Evolutionary conservation across 1,140 invertebrate species (phyloP).

Genomic region (Micrasema minimum): DNA sequence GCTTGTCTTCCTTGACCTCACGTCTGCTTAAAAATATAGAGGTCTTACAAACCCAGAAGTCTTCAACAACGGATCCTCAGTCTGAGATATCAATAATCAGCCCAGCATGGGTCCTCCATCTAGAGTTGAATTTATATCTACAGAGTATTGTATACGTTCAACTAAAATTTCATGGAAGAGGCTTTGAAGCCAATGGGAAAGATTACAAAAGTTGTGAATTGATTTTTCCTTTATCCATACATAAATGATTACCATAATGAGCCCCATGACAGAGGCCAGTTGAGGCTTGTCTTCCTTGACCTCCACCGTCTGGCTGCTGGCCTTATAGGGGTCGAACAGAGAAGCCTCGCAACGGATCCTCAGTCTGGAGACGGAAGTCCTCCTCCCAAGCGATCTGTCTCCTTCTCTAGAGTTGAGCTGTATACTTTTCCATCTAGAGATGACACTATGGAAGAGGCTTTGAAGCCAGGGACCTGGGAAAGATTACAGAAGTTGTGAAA

Average conservation of each 20-base stretch:
- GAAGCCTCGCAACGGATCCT: conserved; percentile 64
- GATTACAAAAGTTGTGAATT: background rate
- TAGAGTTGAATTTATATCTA: too few species aligned
- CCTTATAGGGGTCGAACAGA: conserved; percentile 65
- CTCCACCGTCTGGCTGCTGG: conserved; percentile 62
- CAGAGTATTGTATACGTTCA: background rate
- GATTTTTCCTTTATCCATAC: conserved; percentile 49
- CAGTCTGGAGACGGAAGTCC: conserved; percentile 61
- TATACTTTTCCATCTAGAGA: conserved; percentile 64
- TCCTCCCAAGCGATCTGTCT: conserved; percentile 58
- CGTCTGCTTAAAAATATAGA: too few species aligned
- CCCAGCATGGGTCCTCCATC: too few species aligned
- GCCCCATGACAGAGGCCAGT: conserved; percentile 63
- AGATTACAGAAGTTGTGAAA: too few species aligned
- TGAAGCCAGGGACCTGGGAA: conserved; percentile 63
- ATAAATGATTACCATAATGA: conserved; percentile 66
- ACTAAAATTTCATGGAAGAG: background rate
- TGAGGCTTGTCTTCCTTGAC: conserved; percentile 64
- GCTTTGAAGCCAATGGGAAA: background rate
- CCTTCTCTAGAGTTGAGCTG: conserved; percentile 62
- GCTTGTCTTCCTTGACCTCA: too few species aligned
- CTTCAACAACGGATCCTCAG: background rate
- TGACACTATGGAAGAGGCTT: conserved; percentile 63
- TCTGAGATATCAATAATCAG: background rate
- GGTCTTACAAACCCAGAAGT: too few species aligned